Percentiles rank a stretch among this genome's conserved stretches.
phyloP scores from a whole-genome alignment of 2,888 invertebrate genomes.

The Agapostemon virescens region DNA sequence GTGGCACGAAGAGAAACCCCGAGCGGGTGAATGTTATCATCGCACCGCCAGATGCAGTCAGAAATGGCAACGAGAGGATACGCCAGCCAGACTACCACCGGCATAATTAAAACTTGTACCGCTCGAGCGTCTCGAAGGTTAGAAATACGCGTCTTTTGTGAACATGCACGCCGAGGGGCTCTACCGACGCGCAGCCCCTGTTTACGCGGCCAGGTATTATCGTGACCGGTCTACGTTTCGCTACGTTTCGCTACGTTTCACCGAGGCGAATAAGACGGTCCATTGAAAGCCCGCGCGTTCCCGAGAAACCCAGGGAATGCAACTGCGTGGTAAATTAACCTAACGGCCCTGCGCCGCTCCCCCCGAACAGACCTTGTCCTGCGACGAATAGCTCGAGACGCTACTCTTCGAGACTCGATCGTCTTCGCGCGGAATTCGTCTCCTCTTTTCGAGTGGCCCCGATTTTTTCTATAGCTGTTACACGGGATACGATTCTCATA shows the following conservation, averaged over 20 bases:
- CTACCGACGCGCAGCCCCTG: slow-evolving; percentile 2
- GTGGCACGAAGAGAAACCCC: slow-evolving; percentile 48
- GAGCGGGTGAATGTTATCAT: slow-evolving; percentile 72
- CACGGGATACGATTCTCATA: too few relatives aligned
- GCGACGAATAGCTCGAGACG: background rate
- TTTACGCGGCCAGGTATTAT: slow-evolving; percentile 34
- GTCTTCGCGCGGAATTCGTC: background rate
- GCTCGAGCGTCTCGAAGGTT: slow-evolving; percentile 59
- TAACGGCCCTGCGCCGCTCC: background rate
- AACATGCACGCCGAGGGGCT: slow-evolving; percentile 6
- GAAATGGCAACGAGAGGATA: slow-evolving; percentile 65
- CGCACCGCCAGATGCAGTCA: slow-evolving; percentile 71
- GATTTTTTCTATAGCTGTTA: too few relatives aligned
- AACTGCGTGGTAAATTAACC: background rate
- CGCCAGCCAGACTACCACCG: slow-evolving; percentile 59
- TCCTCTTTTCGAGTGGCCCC: background rate
- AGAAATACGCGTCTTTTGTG: slow-evolving; percentile 59
- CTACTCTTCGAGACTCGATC: background rate
- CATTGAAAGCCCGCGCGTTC: slow-evolving; percentile 20
- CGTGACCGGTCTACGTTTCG: background rate
- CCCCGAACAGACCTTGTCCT: background rate
- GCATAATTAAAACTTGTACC: slow-evolving; percentile 75
- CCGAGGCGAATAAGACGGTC: slow-evolving; percentile 22
- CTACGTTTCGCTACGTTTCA: background rate
- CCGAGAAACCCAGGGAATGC: background rate